A percentile compares a stretch with the other conserved stretches of the same genome.
These are phyloP conservation scores for Galeopterus variegatus DNA, from an alignment of 2,113 vertebrate genomes.

Conservation along the genomic window DNA sequence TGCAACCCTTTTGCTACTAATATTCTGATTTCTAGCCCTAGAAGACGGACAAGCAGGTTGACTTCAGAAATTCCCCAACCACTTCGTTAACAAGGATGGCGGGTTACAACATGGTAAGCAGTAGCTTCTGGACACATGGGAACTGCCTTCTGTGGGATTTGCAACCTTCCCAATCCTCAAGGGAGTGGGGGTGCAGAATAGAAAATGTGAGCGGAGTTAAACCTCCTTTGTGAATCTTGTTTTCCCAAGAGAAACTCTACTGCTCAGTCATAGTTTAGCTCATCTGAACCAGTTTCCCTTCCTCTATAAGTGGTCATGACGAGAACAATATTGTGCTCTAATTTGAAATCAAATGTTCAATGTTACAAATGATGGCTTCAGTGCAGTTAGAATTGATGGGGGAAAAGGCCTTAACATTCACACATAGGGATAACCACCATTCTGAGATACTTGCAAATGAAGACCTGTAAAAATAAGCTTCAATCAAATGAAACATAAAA, in stretches of 20 bases:
- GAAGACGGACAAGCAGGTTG: slow-evolving; percentile 59
- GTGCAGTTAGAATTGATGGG: background rate
- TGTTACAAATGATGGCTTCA: background rate
- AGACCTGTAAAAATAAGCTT: background rate
- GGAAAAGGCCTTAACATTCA: background rate
- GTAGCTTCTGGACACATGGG: slow-evolving; percentile 54
- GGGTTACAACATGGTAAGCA: slow-evolving; percentile 72
- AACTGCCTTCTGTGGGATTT: slow-evolving; percentile 76
- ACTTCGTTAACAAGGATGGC: slow-evolving; percentile 77
- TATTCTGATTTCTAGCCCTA: slow-evolving; percentile 70
- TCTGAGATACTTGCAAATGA: slow-evolving; percentile 42
- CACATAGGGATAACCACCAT: background rate
- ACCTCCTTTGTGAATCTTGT: slow-evolving; percentile 44
- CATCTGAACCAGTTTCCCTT: slow-evolving; percentile 13
- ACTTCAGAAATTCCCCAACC: slow-evolving; percentile 77
- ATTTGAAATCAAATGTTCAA: background rate
- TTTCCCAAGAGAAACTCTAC: slow-evolving; percentile 55
- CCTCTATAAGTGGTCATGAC: background rate
- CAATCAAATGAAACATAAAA: slow-evolving; percentile 46
- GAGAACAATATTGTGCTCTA: slow-evolving; percentile 5
- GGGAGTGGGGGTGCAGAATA: background rate
- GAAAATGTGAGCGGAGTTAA: slow-evolving; percentile 48
- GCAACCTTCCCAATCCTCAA: slow-evolving; percentile 49
- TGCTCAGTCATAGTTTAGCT: slow-evolving; percentile 38
- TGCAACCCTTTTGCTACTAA: slow-evolving; percentile 74